These are phyloP conservation scores for Tribolium madens DNA, from an alignment of 1,140 invertebrate species.

Conservation along the genomic window DNA sequence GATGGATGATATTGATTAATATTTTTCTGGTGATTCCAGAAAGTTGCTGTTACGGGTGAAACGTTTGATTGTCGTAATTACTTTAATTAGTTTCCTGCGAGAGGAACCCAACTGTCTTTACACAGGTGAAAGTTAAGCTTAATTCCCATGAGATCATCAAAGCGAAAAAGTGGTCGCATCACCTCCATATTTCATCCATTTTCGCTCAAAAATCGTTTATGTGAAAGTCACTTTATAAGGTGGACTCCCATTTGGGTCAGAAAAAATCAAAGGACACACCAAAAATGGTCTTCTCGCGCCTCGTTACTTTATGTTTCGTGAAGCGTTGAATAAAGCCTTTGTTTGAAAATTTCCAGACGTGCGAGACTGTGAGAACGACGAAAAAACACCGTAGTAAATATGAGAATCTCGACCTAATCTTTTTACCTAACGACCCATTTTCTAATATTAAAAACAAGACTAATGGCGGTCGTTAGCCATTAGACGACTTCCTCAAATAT, in stretches of 20 bases:
- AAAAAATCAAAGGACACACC: not conserved
- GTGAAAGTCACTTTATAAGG: not conserved
- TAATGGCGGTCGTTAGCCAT: not conserved
- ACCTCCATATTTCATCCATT: not conserved
- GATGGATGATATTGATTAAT: not conserved
- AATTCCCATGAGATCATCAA: constrained; percentile 16
- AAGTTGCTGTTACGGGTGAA: constrained; percentile 9
- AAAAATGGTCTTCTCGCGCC: not conserved
- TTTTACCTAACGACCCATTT: constrained; percentile 35
- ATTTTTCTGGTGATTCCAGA: not conserved
- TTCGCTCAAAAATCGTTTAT: not conserved
- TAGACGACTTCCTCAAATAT: not conserved
- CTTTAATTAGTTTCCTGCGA: constrained; percentile 9
- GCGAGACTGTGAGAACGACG: constrained; percentile 1
- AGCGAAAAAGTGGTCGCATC: constrained; percentile 4
- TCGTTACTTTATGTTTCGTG: not conserved
- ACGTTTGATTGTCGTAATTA: constrained; percentile 10
- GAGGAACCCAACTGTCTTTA: constrained; percentile 14
- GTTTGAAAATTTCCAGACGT: constrained; percentile 23
- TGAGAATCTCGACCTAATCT: constrained; percentile 23
- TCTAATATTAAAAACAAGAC: not conserved
- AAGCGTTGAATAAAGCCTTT: not conserved
- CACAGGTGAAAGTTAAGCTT: constrained; percentile 27
- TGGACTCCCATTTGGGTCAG: not conserved
- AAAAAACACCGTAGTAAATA: not conserved